These are phyloP conservation scores for Tolypeutes matacus DNA, from an alignment of 2,797 vertebrate species.

Conservation along the genomic window DNA sequence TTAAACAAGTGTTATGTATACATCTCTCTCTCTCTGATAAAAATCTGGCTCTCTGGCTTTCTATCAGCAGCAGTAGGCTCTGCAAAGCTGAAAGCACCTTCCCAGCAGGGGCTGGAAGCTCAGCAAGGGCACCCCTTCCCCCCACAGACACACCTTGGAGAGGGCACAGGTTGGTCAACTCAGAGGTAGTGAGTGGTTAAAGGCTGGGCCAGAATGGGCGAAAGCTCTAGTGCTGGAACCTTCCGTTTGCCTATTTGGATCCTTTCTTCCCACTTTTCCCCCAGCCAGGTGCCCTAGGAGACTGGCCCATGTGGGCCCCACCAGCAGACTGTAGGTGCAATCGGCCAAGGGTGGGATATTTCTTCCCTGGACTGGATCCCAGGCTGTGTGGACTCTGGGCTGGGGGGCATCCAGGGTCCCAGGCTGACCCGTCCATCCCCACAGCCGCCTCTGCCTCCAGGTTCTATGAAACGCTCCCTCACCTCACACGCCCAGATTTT, in stretches of 20 bases:
- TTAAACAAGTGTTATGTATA: neutral
- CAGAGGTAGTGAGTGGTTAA: neutral
- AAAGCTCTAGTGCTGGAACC: neutral
- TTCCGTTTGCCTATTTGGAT: neutral
- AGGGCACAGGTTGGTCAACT: neutral
- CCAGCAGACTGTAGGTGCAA: neutral
- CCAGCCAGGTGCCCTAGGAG: neutral
- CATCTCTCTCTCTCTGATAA: too few relatives aligned
- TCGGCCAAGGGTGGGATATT: neutral
- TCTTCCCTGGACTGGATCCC: too few relatives aligned
- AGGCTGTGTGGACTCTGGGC: too few relatives aligned
- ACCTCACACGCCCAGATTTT: neutral
- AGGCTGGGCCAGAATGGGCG: too few relatives aligned
- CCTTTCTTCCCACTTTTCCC: neutral
- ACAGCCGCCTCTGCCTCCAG: neutral
- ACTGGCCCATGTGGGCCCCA: neutral
- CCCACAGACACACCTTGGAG: neutral
- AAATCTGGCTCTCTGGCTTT: slow-evolving; percentile 28
- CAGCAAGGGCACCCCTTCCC: neutral
- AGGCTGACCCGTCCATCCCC: neutral
- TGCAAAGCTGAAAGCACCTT: neutral
- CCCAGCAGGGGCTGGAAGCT: neutral
- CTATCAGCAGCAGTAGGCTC: neutral
- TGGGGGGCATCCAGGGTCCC: too few relatives aligned
- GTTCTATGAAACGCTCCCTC: neutral